A percentile compares a stretch with the other conserved stretches of the same genome.
Conservation (phyloP, 2,888 invertebrate species). For the Adelphocoris suturalis region DNA sequence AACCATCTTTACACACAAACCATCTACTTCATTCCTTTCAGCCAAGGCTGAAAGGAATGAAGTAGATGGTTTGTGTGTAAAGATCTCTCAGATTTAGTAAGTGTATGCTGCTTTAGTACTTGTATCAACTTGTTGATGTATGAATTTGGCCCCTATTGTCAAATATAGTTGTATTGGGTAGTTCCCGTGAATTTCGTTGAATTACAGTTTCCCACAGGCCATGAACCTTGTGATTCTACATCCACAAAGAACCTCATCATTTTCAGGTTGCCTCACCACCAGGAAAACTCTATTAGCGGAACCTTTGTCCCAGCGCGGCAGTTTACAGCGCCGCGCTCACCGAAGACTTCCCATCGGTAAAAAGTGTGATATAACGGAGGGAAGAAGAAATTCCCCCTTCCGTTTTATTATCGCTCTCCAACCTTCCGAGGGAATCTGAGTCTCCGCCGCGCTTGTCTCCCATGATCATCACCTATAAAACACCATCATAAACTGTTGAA, state of each 20-base stretch:
- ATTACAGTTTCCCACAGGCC: too few relatives aligned
- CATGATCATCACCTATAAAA: constrained; percentile 66
- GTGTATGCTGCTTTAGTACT: too few relatives aligned
- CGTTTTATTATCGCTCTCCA: constrained; percentile 53
- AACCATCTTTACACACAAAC: too few relatives aligned
- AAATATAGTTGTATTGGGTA: too few relatives aligned
- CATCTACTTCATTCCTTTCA: too few relatives aligned
- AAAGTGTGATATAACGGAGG: constrained; percentile 10
- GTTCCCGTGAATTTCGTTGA: too few relatives aligned
- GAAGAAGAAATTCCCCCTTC: not conserved
- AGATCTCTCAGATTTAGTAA: too few relatives aligned
- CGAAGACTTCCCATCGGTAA: not conserved
- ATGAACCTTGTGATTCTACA: not conserved
- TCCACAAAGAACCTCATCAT: not conserved
- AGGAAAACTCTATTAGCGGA: not conserved
- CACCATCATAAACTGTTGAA: constrained; percentile 67
- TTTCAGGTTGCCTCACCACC: not conserved
- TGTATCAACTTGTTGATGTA: too few relatives aligned
- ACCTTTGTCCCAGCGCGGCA: not conserved
- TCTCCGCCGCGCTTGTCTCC: constrained; percentile 64
- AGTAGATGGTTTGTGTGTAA: too few relatives aligned
- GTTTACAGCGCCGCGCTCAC: not conserved
- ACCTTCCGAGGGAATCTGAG: constrained; percentile 57
- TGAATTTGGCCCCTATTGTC: too few relatives aligned
- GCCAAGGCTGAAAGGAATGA: too few relatives aligned